Conservation (phyloP, 2,888 invertebrate species). For the Ptychoptera albimana region DNA sequence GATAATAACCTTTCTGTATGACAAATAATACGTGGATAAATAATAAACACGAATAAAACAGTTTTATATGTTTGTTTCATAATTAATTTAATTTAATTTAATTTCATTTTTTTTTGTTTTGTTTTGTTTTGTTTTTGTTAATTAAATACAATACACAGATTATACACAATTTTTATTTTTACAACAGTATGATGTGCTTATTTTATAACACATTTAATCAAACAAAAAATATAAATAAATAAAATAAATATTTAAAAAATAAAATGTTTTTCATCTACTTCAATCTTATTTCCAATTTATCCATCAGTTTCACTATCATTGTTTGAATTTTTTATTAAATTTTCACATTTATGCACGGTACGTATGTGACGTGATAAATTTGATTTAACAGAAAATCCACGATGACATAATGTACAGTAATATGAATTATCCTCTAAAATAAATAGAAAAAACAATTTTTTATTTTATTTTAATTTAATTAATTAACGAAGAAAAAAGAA, state of each 20-base stretch:
- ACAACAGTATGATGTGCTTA: too few species aligned
- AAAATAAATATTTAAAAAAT: background rate
- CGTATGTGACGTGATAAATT: slow-evolving; percentile 56
- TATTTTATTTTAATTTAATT: background rate
- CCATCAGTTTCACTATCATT: slow-evolving; percentile 13
- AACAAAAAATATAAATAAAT: too few species aligned
- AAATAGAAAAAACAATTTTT: background rate
- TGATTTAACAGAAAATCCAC: slow-evolving; percentile 65
- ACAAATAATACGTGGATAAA: too few species aligned
- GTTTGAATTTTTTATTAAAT: slow-evolving; percentile 35
- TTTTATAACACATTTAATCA: too few species aligned
- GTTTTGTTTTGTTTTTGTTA: too few species aligned
- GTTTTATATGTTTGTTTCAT: too few species aligned
- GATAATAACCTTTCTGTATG: too few species aligned
- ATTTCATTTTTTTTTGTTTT: too few species aligned
- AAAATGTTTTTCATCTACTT: background rate
- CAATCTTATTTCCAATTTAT: background rate
- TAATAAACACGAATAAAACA: too few species aligned
- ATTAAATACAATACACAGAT: too few species aligned
- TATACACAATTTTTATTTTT: too few species aligned
- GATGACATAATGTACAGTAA: slow-evolving; percentile 56
- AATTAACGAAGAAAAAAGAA: background rate
- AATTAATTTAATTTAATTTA: too few species aligned
- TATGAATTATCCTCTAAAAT: slow-evolving; percentile 48
- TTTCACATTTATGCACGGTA: slow-evolving; percentile 46